Conservation (phyloP, 1,140 invertebrate genomes). For the Lineus longissimus region DNA sequence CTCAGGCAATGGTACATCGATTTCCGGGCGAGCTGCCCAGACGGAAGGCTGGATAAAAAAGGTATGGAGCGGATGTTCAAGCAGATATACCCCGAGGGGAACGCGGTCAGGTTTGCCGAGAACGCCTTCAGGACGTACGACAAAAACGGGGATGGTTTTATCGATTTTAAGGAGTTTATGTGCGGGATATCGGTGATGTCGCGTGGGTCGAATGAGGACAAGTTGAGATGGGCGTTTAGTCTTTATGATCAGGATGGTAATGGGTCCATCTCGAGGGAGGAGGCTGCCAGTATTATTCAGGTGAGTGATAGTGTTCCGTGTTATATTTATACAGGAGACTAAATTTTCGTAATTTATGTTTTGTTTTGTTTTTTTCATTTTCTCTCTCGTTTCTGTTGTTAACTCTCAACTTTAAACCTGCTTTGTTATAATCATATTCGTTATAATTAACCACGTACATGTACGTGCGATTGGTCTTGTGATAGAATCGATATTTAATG, state of each 20-base stretch:
- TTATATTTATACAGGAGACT: too few relatives aligned
- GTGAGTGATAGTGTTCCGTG: not conserved
- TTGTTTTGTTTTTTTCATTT: too few relatives aligned
- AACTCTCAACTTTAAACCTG: too few relatives aligned
- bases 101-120: slow-evolving; percentile 98
- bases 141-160: slow-evolving; percentile 93
- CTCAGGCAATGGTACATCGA: slow-evolving; percentile 74
- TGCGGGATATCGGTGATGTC: slow-evolving; percentile 94
- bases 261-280: slow-evolving; percentile 57
- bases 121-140: slow-evolving; percentile 98
- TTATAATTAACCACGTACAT: too few relatives aligned
- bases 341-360: too few relatives aligned
- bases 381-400: too few relatives aligned
- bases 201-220: slow-evolving; percentile 92
- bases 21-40: slow-evolving; percentile 95
- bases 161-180: slow-evolving; percentile 96
- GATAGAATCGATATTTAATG: too few relatives aligned
- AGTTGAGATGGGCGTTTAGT: slow-evolving; percentile 92
- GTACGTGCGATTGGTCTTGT: too few relatives aligned
- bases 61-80: slow-evolving; percentile 99
- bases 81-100: slow-evolving; percentile 97
- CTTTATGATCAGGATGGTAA: slow-evolving; percentile 95
- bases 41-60: slow-evolving; percentile 90
- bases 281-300: not conserved
- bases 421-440: too few relatives aligned